Percentiles rank a stretch among this genome's conserved stretches.
These are phyloP conservation scores for Pionites leucogaster DNA, from an alignment of 2,113 vertebrate genomes.

Conservation along the genomic window DNA sequence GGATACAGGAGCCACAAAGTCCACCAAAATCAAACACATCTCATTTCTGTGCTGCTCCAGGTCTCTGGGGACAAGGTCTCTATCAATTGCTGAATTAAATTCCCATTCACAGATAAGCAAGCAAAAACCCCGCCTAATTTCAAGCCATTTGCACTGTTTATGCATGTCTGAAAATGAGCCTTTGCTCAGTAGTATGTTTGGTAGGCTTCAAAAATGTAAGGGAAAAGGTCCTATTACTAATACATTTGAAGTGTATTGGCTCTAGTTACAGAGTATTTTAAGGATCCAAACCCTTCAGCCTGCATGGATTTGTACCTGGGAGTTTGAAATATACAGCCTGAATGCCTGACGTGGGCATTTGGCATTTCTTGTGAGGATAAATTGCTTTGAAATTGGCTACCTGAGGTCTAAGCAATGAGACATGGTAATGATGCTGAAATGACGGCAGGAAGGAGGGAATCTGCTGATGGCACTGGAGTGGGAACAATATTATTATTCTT, in stretches of 20 bases:
- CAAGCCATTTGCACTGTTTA: neutral
- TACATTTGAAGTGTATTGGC: neutral
- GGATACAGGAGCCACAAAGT: neutral
- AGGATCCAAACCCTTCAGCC: neutral
- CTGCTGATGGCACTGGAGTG: slow-evolving; percentile 25
- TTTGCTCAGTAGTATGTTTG: neutral
- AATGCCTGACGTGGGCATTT: neutral
- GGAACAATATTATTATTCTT: slow-evolving; percentile 47
- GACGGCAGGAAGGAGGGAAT: neutral
- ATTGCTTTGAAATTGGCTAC: slow-evolving; percentile 60
- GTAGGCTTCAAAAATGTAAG: neutral
- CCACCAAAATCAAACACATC: neutral
- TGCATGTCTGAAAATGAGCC: neutral
- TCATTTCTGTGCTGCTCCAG: neutral
- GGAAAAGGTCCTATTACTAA: neutral
- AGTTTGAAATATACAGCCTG: neutral
- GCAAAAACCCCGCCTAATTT: neutral
- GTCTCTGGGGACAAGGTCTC: neutral
- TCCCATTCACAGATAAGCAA: neutral
- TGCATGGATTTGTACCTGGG: neutral
- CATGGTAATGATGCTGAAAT: slow-evolving; percentile 51
- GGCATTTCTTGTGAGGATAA: neutral
- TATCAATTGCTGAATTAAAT: neutral
- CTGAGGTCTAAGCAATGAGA: slow-evolving; percentile 55
- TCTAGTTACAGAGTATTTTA: neutral